Base-by-base conservation (phyloP, 2,888 invertebrate genomes). In the Hedya salicella region DNA sequence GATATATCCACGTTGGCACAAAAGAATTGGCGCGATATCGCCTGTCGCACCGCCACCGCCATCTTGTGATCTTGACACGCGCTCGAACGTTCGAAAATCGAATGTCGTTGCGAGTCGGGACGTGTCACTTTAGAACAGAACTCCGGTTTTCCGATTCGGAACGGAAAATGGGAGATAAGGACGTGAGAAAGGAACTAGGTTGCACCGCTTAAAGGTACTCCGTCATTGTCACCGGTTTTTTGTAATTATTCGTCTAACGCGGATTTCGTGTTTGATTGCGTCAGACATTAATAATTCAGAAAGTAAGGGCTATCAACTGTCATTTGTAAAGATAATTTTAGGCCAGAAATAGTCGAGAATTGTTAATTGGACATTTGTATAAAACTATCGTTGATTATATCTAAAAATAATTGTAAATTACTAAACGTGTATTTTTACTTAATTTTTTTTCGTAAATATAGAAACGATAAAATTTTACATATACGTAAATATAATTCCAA, bases 1-100 rank as follows among this genome's bases (percentile, higher is more conserved):
- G 83, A 87, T 86, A 86, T 85, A 85, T 87, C 80, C 81, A 80
- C 72, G 79, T 75, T 86, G 83, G 85, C 85, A 84, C 86, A 85
- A 88, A 91, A 90, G 90, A 89, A 91, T 89, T 88, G 90, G 86
- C 78, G 86, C 83, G 86, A 86, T 89, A 89, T 88, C 88, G 85
- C 77, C 78, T 80, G 81, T 80, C 82, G 79, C 77, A 73, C 76
- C 78, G 79, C 71, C 82, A 82, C 79, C 79, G 80, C 86, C 89
- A 88, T 88, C 83, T 65, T 60, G 59, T 42, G 65, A 65, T 65
- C 65, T 88, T 87, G 85, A 77, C 81, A 78, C 68, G 73, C 76
- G 83, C 80, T 79, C 83, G 82, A 89, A 82, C 87, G 87, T 88
- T 89, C 82, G 85, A 84, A 84, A 88, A 87, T 86, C 86, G 85